Base-by-base conservation (phyloP, 2,797 vertebrate genomes). In the Moxostoma hubbsi region DNA sequence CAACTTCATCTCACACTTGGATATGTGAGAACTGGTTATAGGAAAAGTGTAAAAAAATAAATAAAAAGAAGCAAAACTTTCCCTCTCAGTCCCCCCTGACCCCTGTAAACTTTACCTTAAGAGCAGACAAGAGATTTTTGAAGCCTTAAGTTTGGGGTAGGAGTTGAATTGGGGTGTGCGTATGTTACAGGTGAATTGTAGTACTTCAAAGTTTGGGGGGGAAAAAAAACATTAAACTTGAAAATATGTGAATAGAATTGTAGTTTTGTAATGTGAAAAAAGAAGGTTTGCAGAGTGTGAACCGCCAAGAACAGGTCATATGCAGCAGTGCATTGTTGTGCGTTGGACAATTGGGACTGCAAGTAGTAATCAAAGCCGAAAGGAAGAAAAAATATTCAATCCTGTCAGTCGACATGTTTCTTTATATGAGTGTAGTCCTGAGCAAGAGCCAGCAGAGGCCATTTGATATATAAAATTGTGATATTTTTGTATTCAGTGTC, bases 401-500 rank as follows among this genome's bases (percentile, higher is more conserved):
- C 85, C 83, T 92, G 89, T 90, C 79, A 75, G 88, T 88, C 80
- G 83, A 89, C 85, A 57, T 84, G 85, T 87, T 92, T 86, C 88
- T 88, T 72, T 88, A 90, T 87, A 90, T 80, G 87, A 87, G 89
- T 87, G 85, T 91, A 90, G 93, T 93, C 91, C 92, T 92, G 93
- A 93, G 92, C 90, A 93, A 93, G 90, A 94, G 92, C 93, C 93
- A 89, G 90, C 88, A 88, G 88, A 93, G 93, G 93, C 92, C 88
- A 90, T 94, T 94, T 94, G 94, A 96, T 95, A 95, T 93, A 94
- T 94, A 94, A 92, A 95, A 95, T 93, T 95, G 95, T 97, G 93
- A 95, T 97, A 96, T 96, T 97, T 97, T 97, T 97, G 95, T 97
- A 97, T 94, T 93, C 89, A 91, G 93, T 95, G 95, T 96, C 92